Evolutionary conservation across 2,888 invertebrate genomes (phyloP), one percentile per base, ranked within the genome.

Genomic region (Phania funesta): DNA sequence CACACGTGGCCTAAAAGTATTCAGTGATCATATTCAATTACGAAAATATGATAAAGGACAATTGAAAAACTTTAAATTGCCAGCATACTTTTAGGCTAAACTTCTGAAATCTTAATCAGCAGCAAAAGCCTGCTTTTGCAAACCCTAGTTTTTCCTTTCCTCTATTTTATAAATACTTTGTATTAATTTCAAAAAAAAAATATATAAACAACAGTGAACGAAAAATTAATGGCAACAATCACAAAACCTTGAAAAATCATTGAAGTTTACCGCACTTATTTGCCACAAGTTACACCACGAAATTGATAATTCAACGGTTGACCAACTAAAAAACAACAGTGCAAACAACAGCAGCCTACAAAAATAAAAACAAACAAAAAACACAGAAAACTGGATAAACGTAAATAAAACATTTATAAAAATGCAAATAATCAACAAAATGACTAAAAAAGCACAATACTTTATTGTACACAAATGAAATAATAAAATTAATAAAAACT

Each of bases 231-330:
- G 71, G 60, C 71, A 74, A 78, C 82, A 73, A 77, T 74, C 62
- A 71, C 70, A 83, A 83, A 84, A 83, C 83, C 77, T 80, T 84
- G 82, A 84, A 89, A 88, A 89, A 87, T 88, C 88, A 87, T 87
- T 85, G 89, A 78, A 82, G 88, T 86, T 86, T 86, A 89, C 89
- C 89, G 88, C 89, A 89, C 87, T 89, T 89, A 89, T 89, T 87
- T 84, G 87, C 89, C 89, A 86, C 89, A 89, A 89, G 88, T 88
- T 89, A 85, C 86, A 88, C 89, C 89, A 86, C 89, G 87, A 89
- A 89, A 89, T 89, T 89, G 89, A 89, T 89, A 89, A 89, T 89
- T 89, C 88, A 89, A 87, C 87, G 89, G 89, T 88, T 87, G 86
- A 89, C 89, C 89, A 86, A 83, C 81, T 81, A 80, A 80, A 80